Percentiles rank a stretch among this genome's conserved stretches.
phyloP scores from a whole-genome alignment of 2,888 invertebrate genomes.

The Portevinia maculata region DNA sequence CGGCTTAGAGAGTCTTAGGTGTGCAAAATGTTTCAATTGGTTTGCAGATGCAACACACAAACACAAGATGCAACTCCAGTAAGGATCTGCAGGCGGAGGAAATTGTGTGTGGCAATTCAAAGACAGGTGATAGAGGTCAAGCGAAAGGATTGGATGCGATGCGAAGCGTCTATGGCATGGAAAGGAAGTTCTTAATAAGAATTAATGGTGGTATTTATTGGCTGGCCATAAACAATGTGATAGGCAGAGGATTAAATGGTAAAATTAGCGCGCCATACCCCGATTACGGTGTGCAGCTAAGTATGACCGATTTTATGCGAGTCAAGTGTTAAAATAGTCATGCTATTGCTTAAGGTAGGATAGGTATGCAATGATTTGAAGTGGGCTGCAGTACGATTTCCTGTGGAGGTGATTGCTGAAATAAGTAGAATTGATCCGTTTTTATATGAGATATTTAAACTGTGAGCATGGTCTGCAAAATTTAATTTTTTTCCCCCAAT shows the following conservation, averaged over 20 bases:
- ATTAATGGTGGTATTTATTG: slow-evolving; percentile 69
- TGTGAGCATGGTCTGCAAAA: too few relatives aligned
- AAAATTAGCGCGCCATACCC: slow-evolving; percentile 58
- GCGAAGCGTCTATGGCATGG: slow-evolving; percentile 5
- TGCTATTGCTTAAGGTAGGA: not conserved
- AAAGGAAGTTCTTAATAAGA: slow-evolving; percentile 70
- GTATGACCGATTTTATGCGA: slow-evolving; percentile 47
- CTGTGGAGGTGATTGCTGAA: not conserved
- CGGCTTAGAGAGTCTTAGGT: slow-evolving; percentile 65
- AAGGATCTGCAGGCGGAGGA: slow-evolving; percentile 49
- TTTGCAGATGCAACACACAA: not conserved
- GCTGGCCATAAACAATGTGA: slow-evolving; percentile 71
- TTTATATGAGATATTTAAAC: too few relatives aligned
- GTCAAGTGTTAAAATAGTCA: slow-evolving; percentile 4
- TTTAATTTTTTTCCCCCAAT: too few relatives aligned
- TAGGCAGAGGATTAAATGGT: slow-evolving; percentile 68
- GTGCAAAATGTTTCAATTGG: slow-evolving; percentile 70
- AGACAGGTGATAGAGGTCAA: slow-evolving; percentile 71
- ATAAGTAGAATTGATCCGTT: too few relatives aligned
- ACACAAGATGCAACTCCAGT: slow-evolving; percentile 30
- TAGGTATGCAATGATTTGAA: not conserved
- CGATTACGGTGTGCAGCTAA: slow-evolving; percentile 57
- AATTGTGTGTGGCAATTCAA: slow-evolving; percentile 37
- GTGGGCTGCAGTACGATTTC: not conserved
- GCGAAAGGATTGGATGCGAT: slow-evolving; percentile 56